Conservation (phyloP, 1,140 invertebrate genomes). For the Drepana arcuata region DNA sequence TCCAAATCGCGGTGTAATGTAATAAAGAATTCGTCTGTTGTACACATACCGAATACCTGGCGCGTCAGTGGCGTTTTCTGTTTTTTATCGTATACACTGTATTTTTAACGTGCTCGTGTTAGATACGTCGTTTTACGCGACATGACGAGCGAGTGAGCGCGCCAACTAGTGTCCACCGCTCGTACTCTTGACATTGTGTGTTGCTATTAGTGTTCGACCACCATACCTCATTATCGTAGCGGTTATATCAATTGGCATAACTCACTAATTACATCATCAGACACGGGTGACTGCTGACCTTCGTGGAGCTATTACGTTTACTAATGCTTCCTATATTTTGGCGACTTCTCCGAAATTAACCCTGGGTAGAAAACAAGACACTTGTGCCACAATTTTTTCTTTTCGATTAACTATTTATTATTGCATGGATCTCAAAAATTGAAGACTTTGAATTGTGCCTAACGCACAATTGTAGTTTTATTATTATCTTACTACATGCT, state of each 20-base stretch:
- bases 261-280: constrained; percentile 6
- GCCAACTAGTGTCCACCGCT: constrained; percentile 14
- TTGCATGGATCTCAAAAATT: too few species aligned
- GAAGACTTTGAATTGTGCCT: too few species aligned
- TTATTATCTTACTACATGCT: too few species aligned
- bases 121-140: constrained; percentile 20
- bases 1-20: too few species aligned
- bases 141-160: constrained; percentile 18
- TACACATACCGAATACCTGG: constrained; percentile 21
- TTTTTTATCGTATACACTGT: constrained; percentile 24
- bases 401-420: too few species aligned
- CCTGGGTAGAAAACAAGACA: too few species aligned
- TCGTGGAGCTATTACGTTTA: too few species aligned
- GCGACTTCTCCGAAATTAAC: too few species aligned
- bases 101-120: constrained; percentile 29
- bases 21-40: too few species aligned
- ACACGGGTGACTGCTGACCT: background rate
- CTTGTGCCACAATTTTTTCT: too few species aligned
- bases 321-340: too few species aligned
- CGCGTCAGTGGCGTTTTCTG: constrained; percentile 23
- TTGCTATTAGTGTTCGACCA: background rate
- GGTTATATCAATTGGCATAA: constrained; percentile 24
- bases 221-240: background rate
- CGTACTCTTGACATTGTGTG: constrained; percentile 62
- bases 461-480: too few species aligned